Evolutionary conservation across 2,113 vertebrate species (phyloP), one percentile per base, ranked within the genome.

Genomic region (Petroica traversi): DNA sequence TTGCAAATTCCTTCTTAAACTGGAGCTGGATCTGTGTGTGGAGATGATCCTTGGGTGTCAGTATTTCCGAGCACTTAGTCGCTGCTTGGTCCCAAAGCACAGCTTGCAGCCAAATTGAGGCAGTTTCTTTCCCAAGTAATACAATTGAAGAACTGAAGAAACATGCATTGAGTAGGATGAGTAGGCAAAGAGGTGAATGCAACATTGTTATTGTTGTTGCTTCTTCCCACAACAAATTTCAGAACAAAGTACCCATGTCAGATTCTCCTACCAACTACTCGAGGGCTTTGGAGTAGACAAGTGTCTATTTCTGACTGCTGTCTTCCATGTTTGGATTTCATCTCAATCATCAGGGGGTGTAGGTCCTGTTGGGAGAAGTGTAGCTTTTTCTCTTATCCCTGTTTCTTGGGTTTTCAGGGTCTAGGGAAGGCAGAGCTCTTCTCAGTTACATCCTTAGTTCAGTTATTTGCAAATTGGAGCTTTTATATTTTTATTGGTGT

Each of bases 131-230:
- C 64, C 34, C 23, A 38, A 19, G 36, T 34, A 77, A 40, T 19
- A 38, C 7, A 6, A 4, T 4, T 5, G 5, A 12, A 49, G 26
- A 38, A 17, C 33, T 80, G 46, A 58, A 66, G 41, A 58, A 57
- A 20, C 0, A 0, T 38, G 31, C 5, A 2, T 41, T 69, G 41
- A 80, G 26, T 23, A 16, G 51, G 14, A 28, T 49, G 29, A 3
- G 0, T 38, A 55, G 20, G 33, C 71, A 43, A 69, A 59, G n/a
- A 28, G 13, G 3, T 6, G 14, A 67, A 18, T 40, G 75, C 40
- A 72, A 7, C 13, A 29, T 58, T 24, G 17, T 12, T 71, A 0
- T 3, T 82, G 28, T 16, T 67, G 40, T 59, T 83, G 22, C 41
- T 85, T 2, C 4, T 73, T 38, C 19, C 8, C 9, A 17, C 0